Evolutionary conservation across 2,113 vertebrate genomes (phyloP).

Genomic region (Labeo rohita): DNA sequence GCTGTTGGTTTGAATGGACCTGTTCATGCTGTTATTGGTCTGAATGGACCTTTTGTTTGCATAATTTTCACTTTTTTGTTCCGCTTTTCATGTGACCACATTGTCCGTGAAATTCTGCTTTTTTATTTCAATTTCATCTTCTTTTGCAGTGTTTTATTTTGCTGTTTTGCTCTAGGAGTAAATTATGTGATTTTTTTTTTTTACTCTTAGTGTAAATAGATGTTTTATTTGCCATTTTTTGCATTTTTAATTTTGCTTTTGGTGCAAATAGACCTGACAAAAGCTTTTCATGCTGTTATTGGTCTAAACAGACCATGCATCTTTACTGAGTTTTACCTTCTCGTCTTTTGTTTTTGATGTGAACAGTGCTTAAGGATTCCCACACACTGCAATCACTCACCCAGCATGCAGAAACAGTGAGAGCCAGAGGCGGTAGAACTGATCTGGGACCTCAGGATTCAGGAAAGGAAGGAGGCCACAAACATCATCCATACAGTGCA

Average conservation of each 20-base stretch:
- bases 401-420: slow-evolving; percentile 97
- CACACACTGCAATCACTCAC: slow-evolving; percentile 69
- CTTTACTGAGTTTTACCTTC: not conserved
- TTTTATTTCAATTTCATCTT: not conserved
- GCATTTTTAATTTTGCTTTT: too few relatives aligned
- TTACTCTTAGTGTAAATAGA: too few relatives aligned
- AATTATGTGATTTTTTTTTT: too few relatives aligned
- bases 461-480: slow-evolving; percentile 97
- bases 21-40: not conserved
- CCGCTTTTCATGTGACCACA: not conserved
- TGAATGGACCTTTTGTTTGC: not conserved
- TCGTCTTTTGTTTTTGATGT: not conserved
- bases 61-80: not conserved
- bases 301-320: not conserved
- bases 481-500: slow-evolving; percentile 98
- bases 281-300: too few relatives aligned
- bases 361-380: not conserved
- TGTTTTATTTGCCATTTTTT: too few relatives aligned
- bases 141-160: not conserved
- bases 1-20: not conserved
- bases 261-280: too few relatives aligned
- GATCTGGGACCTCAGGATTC: slow-evolving; percentile 96
- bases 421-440: slow-evolving; percentile 98
- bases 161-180: not conserved
- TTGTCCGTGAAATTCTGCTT: not conserved